These are phyloP conservation scores for Chionoecetes opilio DNA, from an alignment of 1,140 invertebrate genomes.

Conservation along the genomic window DNA sequence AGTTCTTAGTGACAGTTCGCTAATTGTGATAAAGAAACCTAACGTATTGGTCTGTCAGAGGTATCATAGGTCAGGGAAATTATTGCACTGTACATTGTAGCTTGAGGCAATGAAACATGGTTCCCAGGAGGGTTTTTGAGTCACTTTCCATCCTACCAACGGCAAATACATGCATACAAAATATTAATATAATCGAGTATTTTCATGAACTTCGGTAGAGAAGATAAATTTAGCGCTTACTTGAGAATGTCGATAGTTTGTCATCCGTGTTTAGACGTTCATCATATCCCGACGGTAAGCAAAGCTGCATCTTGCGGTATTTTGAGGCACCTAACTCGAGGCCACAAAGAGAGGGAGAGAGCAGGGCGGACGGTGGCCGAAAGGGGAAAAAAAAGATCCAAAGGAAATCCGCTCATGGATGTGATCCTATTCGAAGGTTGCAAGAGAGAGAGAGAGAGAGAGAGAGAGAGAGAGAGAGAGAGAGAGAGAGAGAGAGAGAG, in stretches of 20 bases:
- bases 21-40: not conserved
- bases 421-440: not conserved
- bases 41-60: not conserved
- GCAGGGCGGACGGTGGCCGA: not conserved
- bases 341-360: not conserved
- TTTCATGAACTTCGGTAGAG: no score
- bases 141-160: no score
- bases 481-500: slow-evolving; percentile 27
- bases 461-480: slow-evolving; percentile 27
- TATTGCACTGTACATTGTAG: no score
- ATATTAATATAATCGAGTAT: no score
- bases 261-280: no score
- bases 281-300: not conserved
- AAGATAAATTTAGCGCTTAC: no score
- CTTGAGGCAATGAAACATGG: no score
- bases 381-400: not conserved
- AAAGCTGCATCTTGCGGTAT: not conserved
- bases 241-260: no score
- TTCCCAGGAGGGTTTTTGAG: no score
- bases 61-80: no score
- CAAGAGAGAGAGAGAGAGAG: slow-evolving; percentile 29
- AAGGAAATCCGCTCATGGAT: not conserved
- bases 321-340: not conserved
- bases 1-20: slow-evolving; percentile 18
- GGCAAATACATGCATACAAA: no score